These are phyloP conservation scores for Henricia sp. DNA, from an alignment of 53 echinoderm and acorn worm genomes.

Conservation along the genomic window DNA sequence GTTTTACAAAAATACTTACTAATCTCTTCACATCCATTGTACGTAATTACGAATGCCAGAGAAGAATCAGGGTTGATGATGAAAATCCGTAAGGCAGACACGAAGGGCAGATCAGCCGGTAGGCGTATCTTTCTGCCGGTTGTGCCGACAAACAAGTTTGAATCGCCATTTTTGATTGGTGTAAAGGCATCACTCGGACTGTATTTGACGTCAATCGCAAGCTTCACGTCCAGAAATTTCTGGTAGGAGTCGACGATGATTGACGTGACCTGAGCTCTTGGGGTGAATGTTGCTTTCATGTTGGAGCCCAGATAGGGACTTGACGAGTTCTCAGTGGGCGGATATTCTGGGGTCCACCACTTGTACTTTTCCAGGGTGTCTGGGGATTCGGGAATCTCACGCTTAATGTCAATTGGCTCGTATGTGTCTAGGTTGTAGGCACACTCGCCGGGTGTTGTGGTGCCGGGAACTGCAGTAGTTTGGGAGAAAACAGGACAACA, in stretches of 20 bases:
- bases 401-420: not conserved
- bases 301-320: not conserved
- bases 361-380: not conserved
- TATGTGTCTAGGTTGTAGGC: not conserved
- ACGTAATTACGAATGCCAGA: not conserved
- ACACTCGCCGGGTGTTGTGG: slow-evolving; percentile 20
- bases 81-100: not conserved
- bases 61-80: not conserved
- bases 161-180: too few relatives aligned
- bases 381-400: not conserved
- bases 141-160: not conserved
- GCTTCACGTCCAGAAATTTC: too few relatives aligned
- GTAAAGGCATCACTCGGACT: too few relatives aligned
- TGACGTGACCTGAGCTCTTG: not conserved
- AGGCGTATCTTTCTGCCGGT: not conserved
- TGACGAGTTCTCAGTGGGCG: not conserved
- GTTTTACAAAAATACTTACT: not conserved
- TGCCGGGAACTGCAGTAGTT: too few relatives aligned
- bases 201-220: too few relatives aligned
- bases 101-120: not conserved
- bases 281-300: not conserved
- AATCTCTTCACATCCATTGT: not conserved
- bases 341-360: not conserved
- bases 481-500: too few relatives aligned
- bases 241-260: too few relatives aligned